Evolutionary conservation across 35 echinoderm and acorn worm species (phyloP), one percentile per base, ranked within the genome.

Genomic region (Strongylocentrotus purpuratus): DNA sequence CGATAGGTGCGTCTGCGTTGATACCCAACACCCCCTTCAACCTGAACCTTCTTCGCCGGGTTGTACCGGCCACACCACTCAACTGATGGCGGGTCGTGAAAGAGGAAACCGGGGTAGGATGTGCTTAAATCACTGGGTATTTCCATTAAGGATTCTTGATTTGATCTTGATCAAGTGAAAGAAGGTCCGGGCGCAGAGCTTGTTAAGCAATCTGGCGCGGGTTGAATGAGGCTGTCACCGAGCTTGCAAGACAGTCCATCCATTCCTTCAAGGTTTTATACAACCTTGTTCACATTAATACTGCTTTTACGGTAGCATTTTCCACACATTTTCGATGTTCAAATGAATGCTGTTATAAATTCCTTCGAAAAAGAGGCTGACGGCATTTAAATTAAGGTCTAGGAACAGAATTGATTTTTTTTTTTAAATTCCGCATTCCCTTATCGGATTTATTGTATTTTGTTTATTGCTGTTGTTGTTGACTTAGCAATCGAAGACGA

Each of bases 91-190:
- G 20, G 65, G 25, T 78, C 65, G 22, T 4, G 65, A 78, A 78
- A 78, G 65, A n/a, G 65, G 65, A 78, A 78, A 78, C 65, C 65
- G 6, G 65, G 65, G 20, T 78, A 78, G 65, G 65, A 78, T 78
- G 20, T 78, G 65, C 65, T 78, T 78, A 78, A 78, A 78, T 78
- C 65, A n/a, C 18, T 78, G 65, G 65, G 65, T 78, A 78, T 78
- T 78, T 78, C 65, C 65, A 78, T 78, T 78, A 78, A 78, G 65
- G 65, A 78, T 78, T 78, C 65, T 78, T 78, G 65, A 78, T 78
- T 78, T 78, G 65, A 78, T 78, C 65, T 78, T 78, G 65, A 78
- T 78, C 65, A 78, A 78, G 65, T 22, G 28, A n/a, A 78, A n/a
- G 7, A 22, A n/a, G 65, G 65, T 78, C 28, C 7, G 65, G 65